Conservation (phyloP, 1,140 invertebrate species). For the Bilobella aurantiaca region DNA sequence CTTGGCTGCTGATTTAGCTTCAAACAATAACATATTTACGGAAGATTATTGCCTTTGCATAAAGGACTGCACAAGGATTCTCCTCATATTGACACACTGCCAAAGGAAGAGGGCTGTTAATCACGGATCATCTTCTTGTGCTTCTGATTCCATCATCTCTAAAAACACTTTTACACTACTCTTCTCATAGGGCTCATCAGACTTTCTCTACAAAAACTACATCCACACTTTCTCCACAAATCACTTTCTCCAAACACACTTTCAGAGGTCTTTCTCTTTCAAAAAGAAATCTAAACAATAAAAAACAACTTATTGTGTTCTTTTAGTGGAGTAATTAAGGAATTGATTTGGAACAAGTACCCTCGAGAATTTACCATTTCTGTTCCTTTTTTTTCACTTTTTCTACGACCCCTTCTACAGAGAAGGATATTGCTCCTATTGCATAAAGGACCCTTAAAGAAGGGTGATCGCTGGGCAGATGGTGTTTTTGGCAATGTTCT, state of each 20-base stretch:
- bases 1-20: background rate
- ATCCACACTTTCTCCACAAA: too few species aligned
- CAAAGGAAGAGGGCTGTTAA: background rate
- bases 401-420: background rate
- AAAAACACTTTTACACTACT: background rate
- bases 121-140: background rate
- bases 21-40: constrained; percentile 4
- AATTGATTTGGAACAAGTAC: too few species aligned
- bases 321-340: background rate
- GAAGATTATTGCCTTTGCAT: background rate
- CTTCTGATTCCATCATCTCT: background rate
- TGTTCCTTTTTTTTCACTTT: background rate
- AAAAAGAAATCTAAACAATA: background rate
- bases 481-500: background rate
- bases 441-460: background rate
- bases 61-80: background rate
- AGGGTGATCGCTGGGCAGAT: background rate
- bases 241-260: too few species aligned
- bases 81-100: background rate
- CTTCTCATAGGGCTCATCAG: background rate
- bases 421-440: background rate
- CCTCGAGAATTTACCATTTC: background rate
- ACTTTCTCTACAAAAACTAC: background rate
- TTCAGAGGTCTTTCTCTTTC: too few species aligned
- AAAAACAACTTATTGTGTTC: background rate